A percentile compares a stretch with the other conserved stretches of the same genome.
Evolutionary conservation across 2,113 vertebrate genomes (phyloP).

Genomic region (Hydropotes inermis): DNA sequence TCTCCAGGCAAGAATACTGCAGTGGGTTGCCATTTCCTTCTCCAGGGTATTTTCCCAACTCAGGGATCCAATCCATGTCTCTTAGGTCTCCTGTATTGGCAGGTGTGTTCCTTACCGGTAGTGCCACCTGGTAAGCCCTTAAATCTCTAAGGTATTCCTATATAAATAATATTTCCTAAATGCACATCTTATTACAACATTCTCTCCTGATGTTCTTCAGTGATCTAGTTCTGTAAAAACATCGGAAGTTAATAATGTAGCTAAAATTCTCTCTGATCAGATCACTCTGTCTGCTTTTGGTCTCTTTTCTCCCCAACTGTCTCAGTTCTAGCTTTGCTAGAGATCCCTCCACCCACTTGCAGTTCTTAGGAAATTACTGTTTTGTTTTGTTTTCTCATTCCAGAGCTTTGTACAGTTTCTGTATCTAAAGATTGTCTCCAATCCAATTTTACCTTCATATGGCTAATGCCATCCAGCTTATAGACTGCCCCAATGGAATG

Average conservation of each 20-base stretch:
- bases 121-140: not conserved
- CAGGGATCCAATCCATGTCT: not conserved
- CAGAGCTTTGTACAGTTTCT: not conserved
- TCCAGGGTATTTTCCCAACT: accelerated
- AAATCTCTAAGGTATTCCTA: not conserved
- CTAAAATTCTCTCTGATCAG: not conserved
- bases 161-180: not conserved
- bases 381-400: not conserved
- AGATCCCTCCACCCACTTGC: accelerated
- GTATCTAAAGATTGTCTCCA: not conserved
- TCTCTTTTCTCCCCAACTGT: not conserved
- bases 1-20: not conserved
- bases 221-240: not conserved
- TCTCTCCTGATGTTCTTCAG: not conserved
- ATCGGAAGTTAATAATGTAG: not conserved
- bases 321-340: not conserved
- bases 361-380: not conserved
- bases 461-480: not conserved
- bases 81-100: not conserved
- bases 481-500: not conserved
- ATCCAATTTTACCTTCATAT: not conserved
- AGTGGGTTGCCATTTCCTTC: not conserved
- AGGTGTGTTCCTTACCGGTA: not conserved
- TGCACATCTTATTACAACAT: not conserved
- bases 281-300: not conserved